Evolutionary conservation across 2,797 vertebrate species (phyloP).

Genomic region (Crossoptilon crossoptilon): DNA sequence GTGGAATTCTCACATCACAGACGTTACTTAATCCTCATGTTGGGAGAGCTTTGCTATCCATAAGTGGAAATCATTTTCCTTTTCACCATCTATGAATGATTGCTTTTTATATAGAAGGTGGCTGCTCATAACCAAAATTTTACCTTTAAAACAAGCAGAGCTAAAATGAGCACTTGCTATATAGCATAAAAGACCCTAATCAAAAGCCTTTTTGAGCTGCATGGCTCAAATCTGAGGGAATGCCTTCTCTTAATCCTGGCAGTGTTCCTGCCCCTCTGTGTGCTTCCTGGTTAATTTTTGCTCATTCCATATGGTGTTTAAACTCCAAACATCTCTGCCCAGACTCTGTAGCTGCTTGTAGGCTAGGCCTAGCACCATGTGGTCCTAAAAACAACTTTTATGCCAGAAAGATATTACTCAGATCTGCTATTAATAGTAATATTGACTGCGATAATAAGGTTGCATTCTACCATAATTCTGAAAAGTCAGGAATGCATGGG

Average conservation of each 20-base stretch:
- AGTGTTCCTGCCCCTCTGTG: background rate
- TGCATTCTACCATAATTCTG: background rate
- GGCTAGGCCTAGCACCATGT: background rate
- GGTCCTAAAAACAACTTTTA: background rate
- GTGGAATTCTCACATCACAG: background rate
- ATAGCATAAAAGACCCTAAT: background rate
- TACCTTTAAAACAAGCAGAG: background rate
- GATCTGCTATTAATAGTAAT: conserved; percentile 11
- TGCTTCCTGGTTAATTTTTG: conserved; percentile 21
- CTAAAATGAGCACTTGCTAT: background rate
- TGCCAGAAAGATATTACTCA: background rate
- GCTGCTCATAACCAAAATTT: conserved; percentile 10
- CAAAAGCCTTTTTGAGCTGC: background rate
- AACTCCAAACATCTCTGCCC: background rate
- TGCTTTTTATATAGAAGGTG: background rate
- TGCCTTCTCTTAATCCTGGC: conserved; percentile 5
- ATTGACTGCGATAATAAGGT: background rate
- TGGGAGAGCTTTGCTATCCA: background rate
- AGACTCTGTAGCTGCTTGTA: background rate
- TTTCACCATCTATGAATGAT: rapidly evolving
- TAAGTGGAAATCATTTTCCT: background rate
- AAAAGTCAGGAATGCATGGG: background rate
- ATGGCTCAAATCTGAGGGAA: background rate
- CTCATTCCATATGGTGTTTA: background rate
- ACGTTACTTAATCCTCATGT: background rate